Conservation (phyloP, 2,113 vertebrate genomes). For the Petrocephalus zakoni region DNA sequence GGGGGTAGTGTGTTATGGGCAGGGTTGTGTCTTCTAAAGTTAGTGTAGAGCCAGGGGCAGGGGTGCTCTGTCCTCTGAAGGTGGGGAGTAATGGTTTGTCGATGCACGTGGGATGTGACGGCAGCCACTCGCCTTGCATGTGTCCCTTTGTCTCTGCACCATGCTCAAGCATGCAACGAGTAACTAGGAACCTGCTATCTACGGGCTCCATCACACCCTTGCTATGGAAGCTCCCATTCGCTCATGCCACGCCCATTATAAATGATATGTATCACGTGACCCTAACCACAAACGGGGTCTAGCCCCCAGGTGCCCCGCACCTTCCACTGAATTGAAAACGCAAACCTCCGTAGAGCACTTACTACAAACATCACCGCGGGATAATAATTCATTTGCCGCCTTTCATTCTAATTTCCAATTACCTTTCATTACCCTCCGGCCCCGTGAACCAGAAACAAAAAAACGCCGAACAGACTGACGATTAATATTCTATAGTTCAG, state of each 20-base stretch:
- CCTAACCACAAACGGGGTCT: background rate
- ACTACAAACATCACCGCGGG: background rate
- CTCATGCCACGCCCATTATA: background rate
- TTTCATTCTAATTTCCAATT: background rate
- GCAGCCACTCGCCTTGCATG: background rate
- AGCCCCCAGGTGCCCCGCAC: background rate
- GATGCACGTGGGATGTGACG: background rate
- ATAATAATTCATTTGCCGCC: background rate
- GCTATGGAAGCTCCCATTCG: background rate
- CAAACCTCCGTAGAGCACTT: background rate
- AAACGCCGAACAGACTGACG: background rate
- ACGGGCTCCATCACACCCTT: background rate
- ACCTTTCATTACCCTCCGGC: background rate
- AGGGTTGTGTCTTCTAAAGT: background rate
- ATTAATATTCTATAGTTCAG: background rate
- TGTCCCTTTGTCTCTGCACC: background rate
- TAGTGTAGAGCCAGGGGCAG: background rate
- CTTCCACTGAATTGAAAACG: background rate
- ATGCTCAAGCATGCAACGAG: background rate
- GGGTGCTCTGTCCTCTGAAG: background rate
- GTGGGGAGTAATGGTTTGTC: background rate
- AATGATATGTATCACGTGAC: background rate
- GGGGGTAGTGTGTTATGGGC: slow-evolving; percentile 5
- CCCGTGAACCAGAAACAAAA: background rate
- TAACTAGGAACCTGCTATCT: background rate